A percentile compares a stretch with the other conserved stretches of the same genome.
Conservation (phyloP, 2,888 invertebrate species). For the Ophioninae sp. region DNA sequence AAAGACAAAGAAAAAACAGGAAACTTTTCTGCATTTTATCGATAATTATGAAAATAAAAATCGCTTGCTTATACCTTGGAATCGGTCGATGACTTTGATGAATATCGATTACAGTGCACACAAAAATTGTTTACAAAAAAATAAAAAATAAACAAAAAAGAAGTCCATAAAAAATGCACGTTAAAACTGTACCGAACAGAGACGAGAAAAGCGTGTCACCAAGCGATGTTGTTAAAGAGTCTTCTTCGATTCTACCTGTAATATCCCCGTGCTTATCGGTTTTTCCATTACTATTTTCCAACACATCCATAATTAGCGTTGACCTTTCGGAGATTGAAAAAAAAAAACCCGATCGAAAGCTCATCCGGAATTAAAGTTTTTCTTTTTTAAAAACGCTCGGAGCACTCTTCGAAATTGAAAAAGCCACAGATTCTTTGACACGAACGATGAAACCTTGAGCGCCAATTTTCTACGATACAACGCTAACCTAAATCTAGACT, state of each 20-base stretch:
- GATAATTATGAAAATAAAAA: conserved; percentile 18
- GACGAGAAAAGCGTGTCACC: neutral
- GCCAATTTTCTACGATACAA: neutral
- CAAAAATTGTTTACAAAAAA: neutral
- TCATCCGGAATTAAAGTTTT: neutral
- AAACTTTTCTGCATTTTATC: conserved; percentile 57
- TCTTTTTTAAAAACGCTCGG: neutral
- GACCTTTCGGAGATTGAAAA: neutral
- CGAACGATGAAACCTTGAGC: neutral
- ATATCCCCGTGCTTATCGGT: neutral
- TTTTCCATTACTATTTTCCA: neutral
- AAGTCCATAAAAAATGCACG: neutral
- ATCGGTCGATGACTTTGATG: conserved; percentile 15
- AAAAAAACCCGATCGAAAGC: neutral
- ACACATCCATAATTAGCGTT: neutral
- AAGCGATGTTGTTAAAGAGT: neutral
- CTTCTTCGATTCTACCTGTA: neutral
- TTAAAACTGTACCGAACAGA: neutral
- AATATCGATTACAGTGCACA: neutral
- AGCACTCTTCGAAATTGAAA: neutral
- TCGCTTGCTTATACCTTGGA: neutral
- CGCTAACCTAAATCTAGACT: conserved; percentile 10
- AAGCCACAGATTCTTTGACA: neutral
- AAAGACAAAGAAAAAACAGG: neutral
- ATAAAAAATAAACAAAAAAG: neutral